phyloP scores from a whole-genome alignment of 2,888 invertebrate genomes.

The Uropetala carovei region DNA sequence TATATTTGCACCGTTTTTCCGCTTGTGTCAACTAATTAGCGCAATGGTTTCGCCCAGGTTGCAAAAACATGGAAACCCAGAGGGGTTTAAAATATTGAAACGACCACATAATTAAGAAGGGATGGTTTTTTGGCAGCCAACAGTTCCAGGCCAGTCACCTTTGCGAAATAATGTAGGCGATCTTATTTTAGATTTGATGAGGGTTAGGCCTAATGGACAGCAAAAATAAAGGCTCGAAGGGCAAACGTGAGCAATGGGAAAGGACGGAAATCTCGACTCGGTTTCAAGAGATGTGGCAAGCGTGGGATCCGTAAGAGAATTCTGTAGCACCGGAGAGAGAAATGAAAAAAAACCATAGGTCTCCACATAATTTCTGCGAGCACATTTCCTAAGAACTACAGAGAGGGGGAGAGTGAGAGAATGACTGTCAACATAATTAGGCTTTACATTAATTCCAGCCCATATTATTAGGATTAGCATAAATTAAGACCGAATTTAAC shows the following conservation, averaged over 20 bases:
- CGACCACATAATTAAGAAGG: slow-evolving; percentile 15
- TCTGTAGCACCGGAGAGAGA: too few species aligned
- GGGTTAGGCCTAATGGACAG: slow-evolving; percentile 23
- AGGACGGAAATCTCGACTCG: not conserved
- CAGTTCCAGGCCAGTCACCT: slow-evolving; percentile 34
- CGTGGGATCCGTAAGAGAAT: not conserved
- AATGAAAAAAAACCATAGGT: too few species aligned
- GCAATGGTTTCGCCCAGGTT: not conserved
- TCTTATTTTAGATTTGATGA: slow-evolving; percentile 46
- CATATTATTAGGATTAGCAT: too few species aligned
- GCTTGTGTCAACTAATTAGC: not conserved
- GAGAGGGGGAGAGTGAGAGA: too few species aligned
- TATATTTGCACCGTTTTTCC: too few species aligned
- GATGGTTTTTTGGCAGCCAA: not conserved
- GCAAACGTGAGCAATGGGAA: not conserved
- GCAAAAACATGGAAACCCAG: not conserved
- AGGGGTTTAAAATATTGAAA: not conserved
- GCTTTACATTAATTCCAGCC: too few species aligned
- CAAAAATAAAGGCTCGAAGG: slow-evolving; percentile 36
- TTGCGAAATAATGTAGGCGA: slow-evolving; percentile 47
- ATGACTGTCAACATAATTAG: too few species aligned
- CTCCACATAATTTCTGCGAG: too few species aligned
- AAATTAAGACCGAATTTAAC: too few species aligned
- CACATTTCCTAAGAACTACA: too few species aligned
- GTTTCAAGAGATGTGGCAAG: not conserved